Conservation (phyloP, 2,888 invertebrate genomes). For the Sericinus montela region DNA sequence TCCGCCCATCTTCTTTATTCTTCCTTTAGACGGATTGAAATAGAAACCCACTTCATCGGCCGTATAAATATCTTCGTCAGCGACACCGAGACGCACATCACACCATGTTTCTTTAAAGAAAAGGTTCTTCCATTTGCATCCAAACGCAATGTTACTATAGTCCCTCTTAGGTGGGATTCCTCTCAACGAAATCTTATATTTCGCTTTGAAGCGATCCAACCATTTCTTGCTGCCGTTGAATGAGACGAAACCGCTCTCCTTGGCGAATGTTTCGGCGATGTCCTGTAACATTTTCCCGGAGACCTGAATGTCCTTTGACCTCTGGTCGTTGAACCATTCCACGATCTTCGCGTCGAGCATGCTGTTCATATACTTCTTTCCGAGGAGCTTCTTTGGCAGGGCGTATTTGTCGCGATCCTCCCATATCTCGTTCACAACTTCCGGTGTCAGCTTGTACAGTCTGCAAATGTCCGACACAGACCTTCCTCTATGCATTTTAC, state of each 20-base stretch:
- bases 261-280: constrained; percentile 38
- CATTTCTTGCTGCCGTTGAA: constrained; percentile 48
- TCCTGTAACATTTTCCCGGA: constrained; percentile 44
- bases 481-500: constrained; percentile 44
- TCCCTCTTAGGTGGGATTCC: constrained; percentile 25
- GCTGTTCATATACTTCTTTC: constrained; percentile 37
- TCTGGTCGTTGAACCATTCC: constrained; percentile 38
- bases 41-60: constrained; percentile 45
- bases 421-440: constrained; percentile 43
- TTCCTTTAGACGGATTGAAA: constrained; percentile 43
- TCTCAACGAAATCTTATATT: constrained; percentile 37
- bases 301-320: constrained; percentile 32
- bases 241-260: constrained; percentile 39
- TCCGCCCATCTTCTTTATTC: constrained; percentile 40
- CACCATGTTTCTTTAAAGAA: constrained; percentile 48
- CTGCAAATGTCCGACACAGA: constrained; percentile 38
- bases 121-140: constrained; percentile 43
- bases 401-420: constrained; percentile 41
- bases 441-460: constrained; percentile 37
- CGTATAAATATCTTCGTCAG: constrained; percentile 42
- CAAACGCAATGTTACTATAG: constrained; percentile 28
- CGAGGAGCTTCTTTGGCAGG: constrained; percentile 30
- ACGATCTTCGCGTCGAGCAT: constrained; percentile 35
- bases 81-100: constrained; percentile 35
- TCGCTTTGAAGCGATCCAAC: constrained; percentile 44